Evolutionary conservation across 2,888 invertebrate genomes (phyloP).

Genomic region (Hololepta plana): DNA sequence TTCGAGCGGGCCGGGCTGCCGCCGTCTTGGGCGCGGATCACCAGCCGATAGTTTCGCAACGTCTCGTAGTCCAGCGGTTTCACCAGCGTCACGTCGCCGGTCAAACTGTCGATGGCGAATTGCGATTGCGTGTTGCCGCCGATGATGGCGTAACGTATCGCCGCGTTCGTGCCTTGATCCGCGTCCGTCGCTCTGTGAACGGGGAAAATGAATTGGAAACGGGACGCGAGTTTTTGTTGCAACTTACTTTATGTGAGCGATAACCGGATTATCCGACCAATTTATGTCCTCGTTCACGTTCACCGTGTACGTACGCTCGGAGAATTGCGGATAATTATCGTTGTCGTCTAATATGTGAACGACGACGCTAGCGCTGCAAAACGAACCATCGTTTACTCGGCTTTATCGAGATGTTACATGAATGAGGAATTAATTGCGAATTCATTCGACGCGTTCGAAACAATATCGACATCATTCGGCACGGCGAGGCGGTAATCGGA

Average conservation of each 20-base stretch:
- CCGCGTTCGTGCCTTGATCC: constrained; percentile 84
- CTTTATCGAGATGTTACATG: no score
- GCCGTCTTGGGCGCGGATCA: constrained; percentile 88
- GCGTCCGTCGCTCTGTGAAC: constrained; percentile 64
- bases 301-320: constrained; percentile 74
- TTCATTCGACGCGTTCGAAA: no score
- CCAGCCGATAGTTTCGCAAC: constrained; percentile 66
- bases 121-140: constrained; percentile 88
- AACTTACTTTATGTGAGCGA: constrained; percentile 50
- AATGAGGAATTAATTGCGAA: no score
- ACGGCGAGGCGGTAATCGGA: no score
- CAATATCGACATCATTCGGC: no score
- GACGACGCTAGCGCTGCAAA: constrained; percentile 51
- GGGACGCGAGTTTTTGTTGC: constrained; percentile 4
- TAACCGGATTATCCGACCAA: constrained; percentile 64
- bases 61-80: constrained; percentile 83
- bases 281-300: constrained; percentile 79
- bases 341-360: constrained; percentile 77
- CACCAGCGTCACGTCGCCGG: constrained; percentile 76
- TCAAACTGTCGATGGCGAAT: constrained; percentile 85
- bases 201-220: constrained; percentile 9
- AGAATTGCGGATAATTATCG: constrained; percentile 88
- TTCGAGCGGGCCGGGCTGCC: constrained; percentile 89
- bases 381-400: no score
- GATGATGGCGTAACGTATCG: constrained; percentile 85